These are phyloP conservation scores for Thryonomys swinderianus DNA, from an alignment of 2,113 vertebrate genomes.

Conservation along the genomic window DNA sequence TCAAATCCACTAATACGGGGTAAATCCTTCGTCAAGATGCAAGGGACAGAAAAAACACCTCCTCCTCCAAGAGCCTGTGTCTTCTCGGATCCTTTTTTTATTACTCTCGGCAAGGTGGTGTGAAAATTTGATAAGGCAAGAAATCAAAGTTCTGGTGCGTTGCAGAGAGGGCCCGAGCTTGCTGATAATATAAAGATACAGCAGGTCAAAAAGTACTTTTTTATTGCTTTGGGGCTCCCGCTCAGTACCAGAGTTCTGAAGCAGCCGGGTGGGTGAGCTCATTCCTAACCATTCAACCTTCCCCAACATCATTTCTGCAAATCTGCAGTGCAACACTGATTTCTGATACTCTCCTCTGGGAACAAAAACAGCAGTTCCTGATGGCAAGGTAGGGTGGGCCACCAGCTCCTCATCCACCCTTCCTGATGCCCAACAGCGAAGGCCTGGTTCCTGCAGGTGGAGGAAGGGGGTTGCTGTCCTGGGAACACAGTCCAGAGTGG, in stretches of 20 bases:
- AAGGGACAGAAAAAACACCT: not conserved
- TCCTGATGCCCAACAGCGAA: not conserved
- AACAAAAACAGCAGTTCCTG: not conserved
- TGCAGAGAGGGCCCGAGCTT: slow-evolving; percentile 1
- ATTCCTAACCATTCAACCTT: slow-evolving; percentile 21
- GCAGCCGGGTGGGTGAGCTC: slow-evolving; percentile 70
- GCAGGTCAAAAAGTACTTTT: slow-evolving; percentile 58
- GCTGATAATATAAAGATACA: not conserved
- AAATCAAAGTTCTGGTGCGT: slow-evolving; percentile 43
- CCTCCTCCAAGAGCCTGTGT: not conserved
- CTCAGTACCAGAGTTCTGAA: not conserved
- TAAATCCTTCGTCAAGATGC: not conserved
- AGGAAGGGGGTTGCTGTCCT: not conserved
- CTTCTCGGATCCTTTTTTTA: not conserved
- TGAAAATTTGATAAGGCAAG: slow-evolving; percentile 58
- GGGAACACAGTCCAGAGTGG: not conserved
- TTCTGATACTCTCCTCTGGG: slow-evolving; percentile 30
- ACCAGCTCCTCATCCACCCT: not conserved
- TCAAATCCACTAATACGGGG: not conserved
- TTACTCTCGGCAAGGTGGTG: slow-evolving; percentile 38
- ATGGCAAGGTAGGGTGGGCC: not conserved
- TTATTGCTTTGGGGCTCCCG: slow-evolving; percentile 57
- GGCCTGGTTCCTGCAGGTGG: not conserved
- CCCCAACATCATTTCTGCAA: not conserved
- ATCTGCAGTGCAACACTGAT: slow-evolving; percentile 8